Evolutionary conservation across 2,113 vertebrate species (phyloP).

Genomic region (Oreochromis tanganicae): DNA sequence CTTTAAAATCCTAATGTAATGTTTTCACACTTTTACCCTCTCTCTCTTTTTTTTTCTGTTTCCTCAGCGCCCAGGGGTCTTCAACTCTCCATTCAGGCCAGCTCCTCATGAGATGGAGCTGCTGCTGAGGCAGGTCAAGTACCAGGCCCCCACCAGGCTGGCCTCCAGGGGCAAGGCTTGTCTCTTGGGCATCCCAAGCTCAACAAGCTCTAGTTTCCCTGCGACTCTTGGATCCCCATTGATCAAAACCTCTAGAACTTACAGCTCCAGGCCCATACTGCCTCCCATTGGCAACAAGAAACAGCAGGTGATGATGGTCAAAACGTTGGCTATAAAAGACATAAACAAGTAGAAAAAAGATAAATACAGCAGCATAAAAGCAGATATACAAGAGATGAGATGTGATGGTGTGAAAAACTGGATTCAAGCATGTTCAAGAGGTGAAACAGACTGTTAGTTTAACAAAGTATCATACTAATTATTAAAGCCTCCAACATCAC

Average conservation of each 20-base stretch:
- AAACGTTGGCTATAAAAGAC: background rate
- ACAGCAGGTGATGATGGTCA: conserved; percentile 76
- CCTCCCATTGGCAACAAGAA: conserved; percentile 76
- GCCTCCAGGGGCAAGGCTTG: conserved; percentile 3
- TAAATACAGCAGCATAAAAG: background rate
- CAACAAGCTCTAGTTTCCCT: background rate
- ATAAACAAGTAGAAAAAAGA: background rate
- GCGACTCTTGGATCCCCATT: conserved; percentile 30
- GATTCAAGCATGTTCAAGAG: background rate
- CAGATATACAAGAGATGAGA: background rate
- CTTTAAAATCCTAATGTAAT: background rate
- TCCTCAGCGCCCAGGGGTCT: conserved; percentile 83
- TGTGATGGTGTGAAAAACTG: background rate
- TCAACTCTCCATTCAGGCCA: conserved; percentile 84
- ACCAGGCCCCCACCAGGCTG: conserved; percentile 48
- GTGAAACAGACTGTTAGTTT: background rate
- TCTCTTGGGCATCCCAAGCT: conserved; percentile 7
- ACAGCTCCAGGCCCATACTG: conserved; percentile 57
- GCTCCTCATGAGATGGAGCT: conserved; percentile 85
- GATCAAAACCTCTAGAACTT: background rate
- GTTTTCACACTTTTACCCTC: background rate
- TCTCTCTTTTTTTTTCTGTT: background rate
- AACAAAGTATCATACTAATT: conserved; percentile 30
- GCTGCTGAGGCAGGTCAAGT: conserved; percentile 76
- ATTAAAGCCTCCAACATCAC: background rate